phyloP scores from a whole-genome alignment of 1,140 invertebrate genomes.

The Pteromalus puparum region DNA sequence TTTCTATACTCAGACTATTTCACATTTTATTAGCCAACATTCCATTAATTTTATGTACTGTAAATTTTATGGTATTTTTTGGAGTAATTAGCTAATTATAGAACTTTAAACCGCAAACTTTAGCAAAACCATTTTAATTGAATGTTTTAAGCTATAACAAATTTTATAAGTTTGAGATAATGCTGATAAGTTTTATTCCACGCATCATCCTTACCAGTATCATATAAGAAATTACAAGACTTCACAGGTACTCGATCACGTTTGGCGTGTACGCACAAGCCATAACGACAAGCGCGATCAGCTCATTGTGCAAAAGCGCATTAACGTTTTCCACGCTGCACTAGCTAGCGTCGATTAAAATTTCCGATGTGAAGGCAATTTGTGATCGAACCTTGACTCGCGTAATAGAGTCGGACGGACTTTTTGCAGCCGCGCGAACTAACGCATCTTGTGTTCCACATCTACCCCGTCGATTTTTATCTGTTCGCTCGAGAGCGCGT shows the following conservation, averaged over 20 bases:
- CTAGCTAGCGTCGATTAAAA: background rate
- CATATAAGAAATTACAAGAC: too few species aligned
- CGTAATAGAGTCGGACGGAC: background rate
- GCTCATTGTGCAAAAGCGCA: background rate
- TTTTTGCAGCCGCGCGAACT: background rate
- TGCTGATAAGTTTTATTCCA: too few species aligned
- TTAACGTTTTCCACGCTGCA: background rate
- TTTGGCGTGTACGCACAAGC: too few species aligned
- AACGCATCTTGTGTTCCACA: slow-evolving; percentile 31
- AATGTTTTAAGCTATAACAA: background rate
- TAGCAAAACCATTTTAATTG: background rate
- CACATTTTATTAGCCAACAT: background rate
- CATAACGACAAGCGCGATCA: background rate
- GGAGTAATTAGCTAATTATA: background rate
- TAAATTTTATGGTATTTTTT: background rate
- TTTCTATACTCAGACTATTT: background rate
- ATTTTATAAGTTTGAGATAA: background rate
- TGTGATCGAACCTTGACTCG: slow-evolving; percentile 28
- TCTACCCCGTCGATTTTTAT: slow-evolving; percentile 33
- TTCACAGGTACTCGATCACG: too few species aligned
- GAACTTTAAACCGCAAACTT: background rate
- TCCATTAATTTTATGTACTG: background rate
- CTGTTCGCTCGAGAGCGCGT: background rate
- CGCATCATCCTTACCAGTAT: too few species aligned
- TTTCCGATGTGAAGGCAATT: slow-evolving; percentile 25